Evolutionary conservation across 2,113 vertebrate genomes (phyloP).

Genomic region (Ailuropoda melanoleuca): DNA sequence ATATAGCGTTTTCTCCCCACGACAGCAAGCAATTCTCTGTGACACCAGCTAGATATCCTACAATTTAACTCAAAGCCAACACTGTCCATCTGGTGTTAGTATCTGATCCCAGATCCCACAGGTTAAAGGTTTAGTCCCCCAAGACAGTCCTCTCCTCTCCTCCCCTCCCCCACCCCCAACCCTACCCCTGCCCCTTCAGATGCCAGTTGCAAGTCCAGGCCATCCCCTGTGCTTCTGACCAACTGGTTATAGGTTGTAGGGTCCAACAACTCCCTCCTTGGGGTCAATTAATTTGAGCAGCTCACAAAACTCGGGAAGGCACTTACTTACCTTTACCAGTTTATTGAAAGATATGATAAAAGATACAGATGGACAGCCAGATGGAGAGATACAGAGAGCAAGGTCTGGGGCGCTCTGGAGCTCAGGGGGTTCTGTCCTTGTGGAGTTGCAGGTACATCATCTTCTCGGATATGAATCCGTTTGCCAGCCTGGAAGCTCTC

Average conservation of each 20-base stretch:
- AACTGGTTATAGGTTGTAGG: background rate
- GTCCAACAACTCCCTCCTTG: background rate
- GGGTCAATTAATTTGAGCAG: background rate
- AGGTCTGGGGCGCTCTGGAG: background rate
- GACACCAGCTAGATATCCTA: background rate
- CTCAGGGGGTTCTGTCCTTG: background rate
- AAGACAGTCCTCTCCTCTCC: background rate
- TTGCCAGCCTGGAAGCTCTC: background rate
- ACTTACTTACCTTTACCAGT: background rate
- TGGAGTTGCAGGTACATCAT: background rate
- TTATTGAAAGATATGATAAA: background rate
- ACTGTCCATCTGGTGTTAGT: background rate
- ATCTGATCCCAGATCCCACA: background rate
- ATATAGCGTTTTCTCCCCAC: background rate
- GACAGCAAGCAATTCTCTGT: background rate
- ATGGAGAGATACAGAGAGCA: background rate
- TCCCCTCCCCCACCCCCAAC: too few relatives aligned
- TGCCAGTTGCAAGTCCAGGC: too few relatives aligned
- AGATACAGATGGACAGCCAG: background rate
- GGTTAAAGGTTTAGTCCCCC: background rate
- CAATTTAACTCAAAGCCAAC: background rate
- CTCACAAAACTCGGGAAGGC: background rate
- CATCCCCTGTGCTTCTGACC: background rate
- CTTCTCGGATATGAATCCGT: background rate
- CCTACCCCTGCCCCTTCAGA: background rate